Base-by-base conservation (phyloP, 2,797 vertebrate genomes). In the Anomalospiza imberbis region DNA sequence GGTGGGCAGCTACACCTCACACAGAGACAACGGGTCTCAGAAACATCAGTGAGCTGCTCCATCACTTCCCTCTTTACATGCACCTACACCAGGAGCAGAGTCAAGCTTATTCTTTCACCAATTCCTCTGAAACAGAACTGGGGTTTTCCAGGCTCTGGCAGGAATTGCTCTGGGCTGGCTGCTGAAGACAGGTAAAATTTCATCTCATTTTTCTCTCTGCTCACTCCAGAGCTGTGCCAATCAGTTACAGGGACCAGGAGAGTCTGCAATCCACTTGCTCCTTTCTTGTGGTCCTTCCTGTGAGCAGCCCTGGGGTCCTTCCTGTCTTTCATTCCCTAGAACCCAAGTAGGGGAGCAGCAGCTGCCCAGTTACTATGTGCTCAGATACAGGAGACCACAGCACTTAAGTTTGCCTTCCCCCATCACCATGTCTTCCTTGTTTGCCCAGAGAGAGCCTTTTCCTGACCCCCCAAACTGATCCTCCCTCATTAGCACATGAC, bases 401-500 rank as follows among this genome's bases (percentile, higher is more conserved):
- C 58, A 31, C 18, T 54, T 54, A 21, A 17, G 51, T 40, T 8
- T 28, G 71, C 55, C 38, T 44, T 86, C 68, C 60, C 40, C 45
- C 17, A 51, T 68, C 61, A 71, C 48, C 24, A 11, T 1, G 0
- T 45, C 55, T 60, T 58, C 58, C 60, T 25, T 0, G 2, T 61
- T 88, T 78, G 45, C 28, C 66, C 70, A 38, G 11, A 47, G 25
- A 18, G 42, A 84, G 66, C 12, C 20, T 76, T 84, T 91, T 61
- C 26, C 66, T 63, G 58, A 85, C 58, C 58, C 72, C 55, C 68
- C 61, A 50, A 63, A 73, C 55, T 0, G 2, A 94, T 73, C 94
- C 88, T 89, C 88, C 71, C 89, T 83, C 89, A 78, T 86, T 86
- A 93, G 73, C 40, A 67, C 54, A 32, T 62, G 89, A 84, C 20